These are phyloP conservation scores for Stenichneumon culpator DNA, from an alignment of 2,888 invertebrate genomes.

Conservation along the genomic window DNA sequence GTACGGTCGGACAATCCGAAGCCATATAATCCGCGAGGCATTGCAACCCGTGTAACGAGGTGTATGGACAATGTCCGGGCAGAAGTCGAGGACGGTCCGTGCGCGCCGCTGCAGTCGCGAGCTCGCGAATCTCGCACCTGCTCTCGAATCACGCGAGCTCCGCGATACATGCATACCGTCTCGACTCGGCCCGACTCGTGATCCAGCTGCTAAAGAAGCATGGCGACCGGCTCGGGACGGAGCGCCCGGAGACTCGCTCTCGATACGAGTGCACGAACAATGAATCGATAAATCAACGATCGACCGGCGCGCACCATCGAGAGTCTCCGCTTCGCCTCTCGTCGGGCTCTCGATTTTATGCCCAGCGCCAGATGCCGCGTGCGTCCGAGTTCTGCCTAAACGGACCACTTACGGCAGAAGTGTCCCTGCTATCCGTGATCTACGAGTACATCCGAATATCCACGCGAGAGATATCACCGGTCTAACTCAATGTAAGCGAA, in stretches of 20 bases:
- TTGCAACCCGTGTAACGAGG: slow-evolving; percentile 41
- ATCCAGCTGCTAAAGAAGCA: slow-evolving; percentile 50
- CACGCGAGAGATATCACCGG: slow-evolving; percentile 19
- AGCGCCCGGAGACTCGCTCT: slow-evolving; percentile 2
- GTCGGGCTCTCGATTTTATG: slow-evolving; percentile 36
- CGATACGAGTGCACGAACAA: slow-evolving; percentile 55
- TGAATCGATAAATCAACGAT: slow-evolving; percentile 69
- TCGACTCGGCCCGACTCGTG: slow-evolving; percentile 9
- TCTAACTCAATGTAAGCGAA: background rate
- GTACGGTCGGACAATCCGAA: slow-evolving; percentile 57
- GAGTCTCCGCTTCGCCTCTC: slow-evolving; percentile 35
- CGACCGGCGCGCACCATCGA: slow-evolving; percentile 27
- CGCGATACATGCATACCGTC: slow-evolving; percentile 7
- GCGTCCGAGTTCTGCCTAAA: background rate
- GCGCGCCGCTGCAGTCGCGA: slow-evolving; percentile 15
- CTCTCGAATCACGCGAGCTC: slow-evolving; percentile 66
- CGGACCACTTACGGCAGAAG: background rate
- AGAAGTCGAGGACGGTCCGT: slow-evolving; percentile 46
- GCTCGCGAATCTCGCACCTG: slow-evolving; percentile 68
- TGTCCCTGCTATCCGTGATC: slow-evolving; percentile 7
- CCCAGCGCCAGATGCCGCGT: slow-evolving; percentile 3
- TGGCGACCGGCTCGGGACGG: background rate
- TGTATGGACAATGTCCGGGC: slow-evolving; percentile 57
- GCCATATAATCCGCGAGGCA: slow-evolving; percentile 51
- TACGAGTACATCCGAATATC: slow-evolving; percentile 50